Evolutionary conservation across 1,140 invertebrate species (phyloP).

Genomic region (Drosophila obscura): DNA sequence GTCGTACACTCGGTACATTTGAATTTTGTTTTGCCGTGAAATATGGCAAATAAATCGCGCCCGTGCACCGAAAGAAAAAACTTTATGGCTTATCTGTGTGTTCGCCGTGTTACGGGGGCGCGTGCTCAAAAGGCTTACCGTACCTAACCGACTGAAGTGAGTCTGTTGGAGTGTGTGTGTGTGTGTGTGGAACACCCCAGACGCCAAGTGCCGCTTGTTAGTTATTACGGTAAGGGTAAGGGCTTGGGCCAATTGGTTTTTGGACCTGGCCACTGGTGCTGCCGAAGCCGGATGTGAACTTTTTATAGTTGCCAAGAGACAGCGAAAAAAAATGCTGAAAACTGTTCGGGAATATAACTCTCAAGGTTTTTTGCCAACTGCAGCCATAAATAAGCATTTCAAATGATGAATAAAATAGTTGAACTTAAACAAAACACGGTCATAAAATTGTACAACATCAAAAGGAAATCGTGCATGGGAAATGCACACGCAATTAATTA

Average conservation of each 20-base stretch:
- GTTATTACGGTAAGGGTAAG: conserved; percentile 75
- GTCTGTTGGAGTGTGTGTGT: conserved; percentile 8
- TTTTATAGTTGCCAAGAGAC: conserved; percentile 41
- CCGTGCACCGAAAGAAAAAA: conserved; percentile 57
- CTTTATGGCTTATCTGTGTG: conserved; percentile 78
- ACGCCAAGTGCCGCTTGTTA: conserved; percentile 73
- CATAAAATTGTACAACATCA: background rate
- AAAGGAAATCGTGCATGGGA: background rate
- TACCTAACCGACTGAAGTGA: conserved; percentile 42
- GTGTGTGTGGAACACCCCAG: conserved; percentile 7
- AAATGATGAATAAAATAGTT: conserved; percentile 15
- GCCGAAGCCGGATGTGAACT: conserved; percentile 43
- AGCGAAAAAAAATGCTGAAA: conserved; percentile 15
- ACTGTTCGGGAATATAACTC: conserved; percentile 24
- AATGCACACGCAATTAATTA: conserved; percentile 15
- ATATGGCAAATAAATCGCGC: conserved; percentile 80
- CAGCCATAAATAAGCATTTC: conserved; percentile 44
- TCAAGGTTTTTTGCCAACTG: conserved; percentile 37
- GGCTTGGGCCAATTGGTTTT: conserved; percentile 58
- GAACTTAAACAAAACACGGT: no score
- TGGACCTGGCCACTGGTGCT: conserved; percentile 23
- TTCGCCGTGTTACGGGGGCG: conserved; percentile 48
- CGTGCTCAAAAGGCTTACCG: conserved; percentile 74
- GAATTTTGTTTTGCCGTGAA: conserved; percentile 78
- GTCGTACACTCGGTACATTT: conserved; percentile 73